A percentile compares a stretch with the other conserved stretches of the same genome.
Conservation (phyloP, 2,113 vertebrate genomes). For the Cyanoramphus novaezelandiae region DNA sequence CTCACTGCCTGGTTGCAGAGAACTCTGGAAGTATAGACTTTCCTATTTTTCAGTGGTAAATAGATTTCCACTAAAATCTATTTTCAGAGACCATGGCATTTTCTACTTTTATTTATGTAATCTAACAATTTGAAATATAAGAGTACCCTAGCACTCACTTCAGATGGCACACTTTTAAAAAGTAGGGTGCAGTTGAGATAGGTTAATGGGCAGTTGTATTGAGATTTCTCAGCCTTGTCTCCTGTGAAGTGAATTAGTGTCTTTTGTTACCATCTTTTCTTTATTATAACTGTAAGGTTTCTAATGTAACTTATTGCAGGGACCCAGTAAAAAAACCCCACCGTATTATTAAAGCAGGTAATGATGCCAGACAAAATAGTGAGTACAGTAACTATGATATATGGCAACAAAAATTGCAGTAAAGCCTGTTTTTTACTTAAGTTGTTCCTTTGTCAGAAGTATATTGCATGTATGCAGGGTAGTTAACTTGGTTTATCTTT, state of each 20-base stretch:
- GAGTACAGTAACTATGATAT: background rate
- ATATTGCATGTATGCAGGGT: background rate
- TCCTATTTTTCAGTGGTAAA: background rate
- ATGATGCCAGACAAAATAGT: background rate
- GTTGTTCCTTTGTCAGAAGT: background rate
- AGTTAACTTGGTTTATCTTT: background rate
- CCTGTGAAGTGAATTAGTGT: background rate
- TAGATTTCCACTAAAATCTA: background rate
- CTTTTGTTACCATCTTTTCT: background rate
- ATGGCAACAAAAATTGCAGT: background rate
- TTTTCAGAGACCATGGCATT: constrained; percentile 1
- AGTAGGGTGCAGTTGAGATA: background rate
- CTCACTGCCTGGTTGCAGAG: background rate
- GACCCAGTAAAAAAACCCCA: background rate
- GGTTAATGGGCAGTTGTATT: background rate
- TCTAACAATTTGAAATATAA: constrained; percentile 9
- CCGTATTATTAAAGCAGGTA: background rate
- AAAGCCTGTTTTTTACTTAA: background rate
- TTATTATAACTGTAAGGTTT: background rate
- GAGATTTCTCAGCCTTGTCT: background rate
- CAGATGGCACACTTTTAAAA: background rate
- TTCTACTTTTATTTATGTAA: constrained; percentile 41
- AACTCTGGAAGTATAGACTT: background rate
- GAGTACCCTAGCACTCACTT: background rate
- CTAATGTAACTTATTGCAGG: fast-evolving